phyloP scores from a whole-genome alignment of 1,140 invertebrate genomes.

The Pachyrhynchus sulphureomaculatus region DNA sequence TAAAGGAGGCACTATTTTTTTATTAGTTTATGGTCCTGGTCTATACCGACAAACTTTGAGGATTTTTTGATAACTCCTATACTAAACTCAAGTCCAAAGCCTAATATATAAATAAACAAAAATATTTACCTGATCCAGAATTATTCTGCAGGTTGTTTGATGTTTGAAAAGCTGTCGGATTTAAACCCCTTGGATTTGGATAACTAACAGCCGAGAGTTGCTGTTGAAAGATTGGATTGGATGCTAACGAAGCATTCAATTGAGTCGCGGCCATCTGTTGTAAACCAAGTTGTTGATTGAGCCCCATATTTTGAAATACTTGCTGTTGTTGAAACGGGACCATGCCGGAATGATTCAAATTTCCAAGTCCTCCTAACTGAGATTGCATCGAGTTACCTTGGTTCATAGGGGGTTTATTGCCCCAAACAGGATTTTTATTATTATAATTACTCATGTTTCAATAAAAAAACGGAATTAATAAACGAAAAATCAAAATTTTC shows the following conservation, averaged over 20 bases:
- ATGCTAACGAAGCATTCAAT: constrained; percentile 51
- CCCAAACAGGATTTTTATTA: constrained; percentile 62
- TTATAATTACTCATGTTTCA: constrained; percentile 16
- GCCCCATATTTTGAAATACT: constrained; percentile 59
- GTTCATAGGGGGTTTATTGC: constrained; percentile 46
- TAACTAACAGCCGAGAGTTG: constrained; percentile 68
- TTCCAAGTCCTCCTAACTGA: constrained; percentile 57
- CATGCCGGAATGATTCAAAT: constrained; percentile 58
- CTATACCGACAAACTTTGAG: no score
- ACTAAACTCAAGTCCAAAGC: no score
- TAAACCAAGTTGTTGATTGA: constrained; percentile 53
- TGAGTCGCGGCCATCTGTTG: constrained; percentile 49
- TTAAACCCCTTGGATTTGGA: constrained; percentile 67
- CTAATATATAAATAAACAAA: no score
- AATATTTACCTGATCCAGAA: no score
- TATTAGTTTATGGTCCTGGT: no score
- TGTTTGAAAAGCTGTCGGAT: constrained; percentile 67
- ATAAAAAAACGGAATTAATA: background rate
- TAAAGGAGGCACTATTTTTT: no score
- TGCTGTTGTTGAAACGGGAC: constrained; percentile 63
- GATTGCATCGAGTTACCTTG: constrained; percentile 57
- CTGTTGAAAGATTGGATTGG: constrained; percentile 59
- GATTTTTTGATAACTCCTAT: no score
- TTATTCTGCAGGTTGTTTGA: constrained; percentile 9
- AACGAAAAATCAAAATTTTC: no score